A percentile compares a stretch with the other conserved stretches of the same genome.
Conservation (phyloP, 2,888 invertebrate species). For the Drosophila anceps region DNA sequence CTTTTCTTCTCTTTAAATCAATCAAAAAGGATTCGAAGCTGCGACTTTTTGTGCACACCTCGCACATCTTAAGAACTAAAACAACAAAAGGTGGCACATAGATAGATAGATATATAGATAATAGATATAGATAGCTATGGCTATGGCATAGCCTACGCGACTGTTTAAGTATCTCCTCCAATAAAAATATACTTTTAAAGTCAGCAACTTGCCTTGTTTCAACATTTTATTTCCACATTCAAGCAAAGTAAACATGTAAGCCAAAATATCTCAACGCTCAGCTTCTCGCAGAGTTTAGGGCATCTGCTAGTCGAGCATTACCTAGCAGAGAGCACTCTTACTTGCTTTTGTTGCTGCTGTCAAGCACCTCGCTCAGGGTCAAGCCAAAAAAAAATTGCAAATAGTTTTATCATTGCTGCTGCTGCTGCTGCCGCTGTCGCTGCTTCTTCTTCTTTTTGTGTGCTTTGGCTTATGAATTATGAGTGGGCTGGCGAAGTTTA, state of each 20-base stretch:
- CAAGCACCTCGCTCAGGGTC: slow-evolving; percentile 74
- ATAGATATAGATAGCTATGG: not conserved
- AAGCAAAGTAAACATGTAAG: too few relatives aligned
- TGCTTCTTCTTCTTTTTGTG: not conserved
- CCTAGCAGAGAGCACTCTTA: not conserved
- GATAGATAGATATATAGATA: not conserved
- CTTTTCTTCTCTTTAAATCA: too few relatives aligned
- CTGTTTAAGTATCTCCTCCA: not conserved
- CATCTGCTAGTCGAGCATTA: not conserved
- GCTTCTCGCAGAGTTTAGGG: not conserved
- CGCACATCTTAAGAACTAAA: too few relatives aligned
- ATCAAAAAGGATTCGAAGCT: too few relatives aligned
- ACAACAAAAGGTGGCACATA: too few relatives aligned
- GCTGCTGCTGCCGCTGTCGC: not conserved
- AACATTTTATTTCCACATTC: not conserved
- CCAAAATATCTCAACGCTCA: too few relatives aligned
- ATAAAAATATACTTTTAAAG: not conserved
- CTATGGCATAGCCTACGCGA: not conserved
- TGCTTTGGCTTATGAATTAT: slow-evolving; percentile 57
- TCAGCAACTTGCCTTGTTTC: not conserved
- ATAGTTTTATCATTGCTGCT: slow-evolving; percentile 12
- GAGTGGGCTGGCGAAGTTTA: slow-evolving; percentile 61
- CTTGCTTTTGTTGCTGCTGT: slow-evolving; percentile 51
- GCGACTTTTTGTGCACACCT: too few relatives aligned
- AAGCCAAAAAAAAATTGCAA: slow-evolving; percentile 44